Conservation (phyloP, 2,888 invertebrate species). For the Leptinotarsa peninsularis region DNA sequence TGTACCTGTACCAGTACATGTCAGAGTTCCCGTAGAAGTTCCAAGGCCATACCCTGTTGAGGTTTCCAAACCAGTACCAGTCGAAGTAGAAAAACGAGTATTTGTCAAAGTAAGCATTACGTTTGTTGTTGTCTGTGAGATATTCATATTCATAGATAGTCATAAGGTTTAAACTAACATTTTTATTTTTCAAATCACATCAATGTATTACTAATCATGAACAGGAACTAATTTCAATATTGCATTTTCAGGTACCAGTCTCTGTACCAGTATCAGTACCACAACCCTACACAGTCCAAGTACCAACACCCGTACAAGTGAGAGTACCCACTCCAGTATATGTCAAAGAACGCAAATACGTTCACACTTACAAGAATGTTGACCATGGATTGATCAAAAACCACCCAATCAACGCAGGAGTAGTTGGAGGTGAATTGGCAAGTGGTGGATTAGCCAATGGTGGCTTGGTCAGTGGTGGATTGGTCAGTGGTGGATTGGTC, state of each 20-base stretch:
- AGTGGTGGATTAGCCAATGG: not conserved
- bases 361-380: constrained; percentile 24
- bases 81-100: constrained; percentile 53
- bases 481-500: not conserved
- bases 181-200: not conserved
- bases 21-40: constrained; percentile 49
- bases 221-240: not conserved
- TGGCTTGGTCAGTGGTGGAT: not conserved
- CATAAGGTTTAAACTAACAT: too few relatives aligned
- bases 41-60: constrained; percentile 58
- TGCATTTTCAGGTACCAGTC: constrained; percentile 50
- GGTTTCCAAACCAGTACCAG: constrained; percentile 48
- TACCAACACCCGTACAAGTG: constrained; percentile 53
- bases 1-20: constrained; percentile 48
- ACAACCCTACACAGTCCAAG: constrained; percentile 54
- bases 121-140: not conserved
- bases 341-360: constrained; percentile 34
- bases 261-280: constrained; percentile 51
- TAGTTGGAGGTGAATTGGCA: not conserved
- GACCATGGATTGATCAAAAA: constrained; percentile 8
- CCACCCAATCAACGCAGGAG: not conserved
- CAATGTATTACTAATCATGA: not conserved
- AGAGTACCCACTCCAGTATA: constrained; percentile 50
- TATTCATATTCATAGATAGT: not conserved
- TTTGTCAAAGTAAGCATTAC: constrained; percentile 49